Evolutionary conservation across 2,113 vertebrate genomes (phyloP).

Genomic region (Heterotilapia buettikoferi): DNA sequence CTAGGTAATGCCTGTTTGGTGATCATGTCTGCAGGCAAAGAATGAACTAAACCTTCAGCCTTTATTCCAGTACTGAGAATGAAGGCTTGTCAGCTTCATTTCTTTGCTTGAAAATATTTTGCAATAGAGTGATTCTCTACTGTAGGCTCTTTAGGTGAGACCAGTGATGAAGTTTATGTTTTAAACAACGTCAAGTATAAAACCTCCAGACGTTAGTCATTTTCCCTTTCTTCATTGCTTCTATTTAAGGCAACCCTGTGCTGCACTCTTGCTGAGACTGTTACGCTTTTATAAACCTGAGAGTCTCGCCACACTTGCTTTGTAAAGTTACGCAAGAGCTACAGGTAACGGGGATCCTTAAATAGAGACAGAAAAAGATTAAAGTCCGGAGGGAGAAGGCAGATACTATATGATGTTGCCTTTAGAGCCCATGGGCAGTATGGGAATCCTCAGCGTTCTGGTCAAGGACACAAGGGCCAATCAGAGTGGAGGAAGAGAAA

Average conservation of each 20-base stretch:
- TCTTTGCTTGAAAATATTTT: conserved; percentile 50
- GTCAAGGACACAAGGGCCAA: conserved; percentile 99
- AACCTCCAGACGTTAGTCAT: conserved; percentile 59
- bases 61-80: conserved; percentile 47
- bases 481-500: conserved; percentile 81
- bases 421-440: conserved; percentile 67
- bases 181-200: conserved; percentile 19
- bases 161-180: neutral
- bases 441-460: conserved; percentile 84
- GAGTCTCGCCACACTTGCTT: neutral
- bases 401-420: conserved; percentile 26
- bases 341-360: conserved; percentile 47
- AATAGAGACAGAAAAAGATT: conserved; percentile 75
- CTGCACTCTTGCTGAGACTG: neutral
- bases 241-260: conserved; percentile 71
- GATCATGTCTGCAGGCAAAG: conserved; percentile 64
- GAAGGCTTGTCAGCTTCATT: conserved; percentile 51
- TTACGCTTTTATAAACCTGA: neutral
- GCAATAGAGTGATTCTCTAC: conserved; percentile 66
- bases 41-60: conserved; percentile 47
- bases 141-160: conserved; percentile 58
- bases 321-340: neutral
- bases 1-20: conserved; percentile 38
- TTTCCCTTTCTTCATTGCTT: conserved; percentile 53
- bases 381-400: conserved; percentile 37